Base-by-base conservation (phyloP, 23 tunicate genomes). In the Halocynthia aurantium region DNA sequence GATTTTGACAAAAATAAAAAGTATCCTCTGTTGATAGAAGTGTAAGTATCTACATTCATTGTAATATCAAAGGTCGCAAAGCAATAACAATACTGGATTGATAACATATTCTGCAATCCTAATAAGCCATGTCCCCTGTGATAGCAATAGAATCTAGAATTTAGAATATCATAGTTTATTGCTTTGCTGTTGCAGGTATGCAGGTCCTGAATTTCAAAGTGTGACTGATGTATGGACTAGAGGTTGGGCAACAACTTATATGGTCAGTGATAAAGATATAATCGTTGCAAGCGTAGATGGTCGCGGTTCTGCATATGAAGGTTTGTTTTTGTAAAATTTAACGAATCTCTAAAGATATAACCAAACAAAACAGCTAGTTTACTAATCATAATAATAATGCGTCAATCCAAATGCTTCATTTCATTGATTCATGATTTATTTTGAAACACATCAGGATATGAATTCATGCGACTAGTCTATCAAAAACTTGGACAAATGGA, bases 201-300 rank as follows among this genome's bases (percentile, higher is more conserved):
- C 99, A 6, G 99, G 99, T 8, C 96, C 96, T 12, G 99, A 96
- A 57, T 96, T 96, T 61, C 99, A 96, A 62, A 96, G 86, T 55
- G 84, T 96, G 0, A 49, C 57, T 6, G 86, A 81, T 52, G 51
- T 62, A 6, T 96, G 87, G 85, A 79, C 77, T 21, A 78, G 64
- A 21, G 89, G 96, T 10, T 96, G 96, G 71, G 77, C 99, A 13
- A 84, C 86, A 60, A 77, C 88, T 8, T 87, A 96, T 77, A 85
- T 96, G 93, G 93, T 87, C 62, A 86, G 93, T 67, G 81, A 52
- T 7, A 73, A 94, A n/a, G 86, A 96, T 58, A 75, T 91, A 7
- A 82, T 96, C 8, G 93, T 87, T 22, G 96, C 84, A 7, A 85
- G 93, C 62, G 96, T 96, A 11, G 99, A 96, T 51, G 99, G 99